Evolutionary conservation across 1,140 invertebrate genomes (phyloP), one percentile per base, ranked within the genome.

Genomic region (Pectinophora gossypiella): DNA sequence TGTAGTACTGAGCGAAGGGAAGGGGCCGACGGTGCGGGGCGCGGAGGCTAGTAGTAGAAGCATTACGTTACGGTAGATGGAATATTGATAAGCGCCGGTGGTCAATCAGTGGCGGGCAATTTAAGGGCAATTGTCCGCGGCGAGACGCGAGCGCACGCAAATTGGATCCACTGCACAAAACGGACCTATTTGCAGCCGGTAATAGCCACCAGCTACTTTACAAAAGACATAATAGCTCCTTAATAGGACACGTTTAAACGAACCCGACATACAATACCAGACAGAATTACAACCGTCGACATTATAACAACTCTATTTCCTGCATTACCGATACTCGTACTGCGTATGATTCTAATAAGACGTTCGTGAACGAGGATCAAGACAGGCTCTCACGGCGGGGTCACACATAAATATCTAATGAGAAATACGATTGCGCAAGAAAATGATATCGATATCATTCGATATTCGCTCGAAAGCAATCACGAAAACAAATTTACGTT

Each of bases 401-500:
- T 79, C 69, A 77, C 67, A 76, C 64, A 75, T 71, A 63, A 62
- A 65, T 68, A 62, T 58, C 58, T 71, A 79, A 77, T 82, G 64
- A 66, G 64, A 74, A 70, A 67, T 76, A 76, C 62, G 68, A 74
- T 78, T 70, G 66, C 62, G 56, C 69, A 68, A 70, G 64, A 69
- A 76, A 82, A 78, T 77, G 67, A 73, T 76, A 76, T 77, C 76
- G 72, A 82, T 79, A 84, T 71, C 72, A 78, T 76, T 73, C 66
- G 75, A 84, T 86, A 82, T 71, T 67, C 66, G 66, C 62, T 74
- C 64, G 66, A 69, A 82, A 75, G 71, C 78, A 84, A 87, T 85
- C 84, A 87, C 70, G 75, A 81, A 84, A 87, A 84, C 84, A 84
- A 84, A 85, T 85, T 84, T 85, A 72, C 72, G 76, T 84, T 84